Percentiles rank a stretch among this genome's conserved stretches.
These are phyloP conservation scores for Pseudomyrmex gracilis DNA, from an alignment of 1,140 invertebrate species.

Conservation along the genomic window DNA sequence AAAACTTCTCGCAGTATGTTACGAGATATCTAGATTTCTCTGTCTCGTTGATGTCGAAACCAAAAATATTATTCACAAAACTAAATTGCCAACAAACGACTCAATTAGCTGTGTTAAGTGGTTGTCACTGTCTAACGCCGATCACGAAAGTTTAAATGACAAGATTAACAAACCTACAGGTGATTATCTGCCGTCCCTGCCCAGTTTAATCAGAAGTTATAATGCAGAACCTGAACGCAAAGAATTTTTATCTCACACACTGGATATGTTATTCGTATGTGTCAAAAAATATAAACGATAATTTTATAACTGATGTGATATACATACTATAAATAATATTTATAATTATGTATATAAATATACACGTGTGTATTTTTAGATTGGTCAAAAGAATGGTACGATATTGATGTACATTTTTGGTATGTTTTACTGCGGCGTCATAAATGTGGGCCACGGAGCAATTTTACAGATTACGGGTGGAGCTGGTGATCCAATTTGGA, in stretches of 20 bases:
- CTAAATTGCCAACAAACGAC: constrained; percentile 87
- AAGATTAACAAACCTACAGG: constrained; percentile 77
- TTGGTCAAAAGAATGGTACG: constrained; percentile 91
- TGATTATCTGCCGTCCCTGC: constrained; percentile 86
- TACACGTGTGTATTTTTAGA: constrained; percentile 85
- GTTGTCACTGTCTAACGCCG: constrained; percentile 81
- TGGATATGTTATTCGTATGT: constrained; percentile 83
- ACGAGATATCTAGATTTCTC: constrained; percentile 83
- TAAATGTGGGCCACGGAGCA: constrained; percentile 86
- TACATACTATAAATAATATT: neutral
- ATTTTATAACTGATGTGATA: neutral
- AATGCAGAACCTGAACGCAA: constrained; percentile 82
- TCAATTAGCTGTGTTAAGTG: constrained; percentile 87
- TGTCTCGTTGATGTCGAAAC: constrained; percentile 95
- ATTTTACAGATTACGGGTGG: constrained; percentile 80
- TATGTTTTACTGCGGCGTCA: constrained; percentile 91
- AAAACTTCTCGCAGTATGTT: constrained; percentile 92
- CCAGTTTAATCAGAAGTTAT: constrained; percentile 87
- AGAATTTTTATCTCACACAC: constrained; percentile 79
- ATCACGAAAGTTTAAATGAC: constrained; percentile 60
- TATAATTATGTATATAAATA: neutral
- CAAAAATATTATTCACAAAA: constrained; percentile 91
- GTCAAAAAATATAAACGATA: neutral
- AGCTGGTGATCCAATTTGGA: constrained; percentile 80
- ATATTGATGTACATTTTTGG: constrained; percentile 94